A percentile compares a stretch with the other conserved stretches of the same genome.
Conservation (phyloP, 1,140 invertebrate genomes). For the Eciton burchellii region DNA sequence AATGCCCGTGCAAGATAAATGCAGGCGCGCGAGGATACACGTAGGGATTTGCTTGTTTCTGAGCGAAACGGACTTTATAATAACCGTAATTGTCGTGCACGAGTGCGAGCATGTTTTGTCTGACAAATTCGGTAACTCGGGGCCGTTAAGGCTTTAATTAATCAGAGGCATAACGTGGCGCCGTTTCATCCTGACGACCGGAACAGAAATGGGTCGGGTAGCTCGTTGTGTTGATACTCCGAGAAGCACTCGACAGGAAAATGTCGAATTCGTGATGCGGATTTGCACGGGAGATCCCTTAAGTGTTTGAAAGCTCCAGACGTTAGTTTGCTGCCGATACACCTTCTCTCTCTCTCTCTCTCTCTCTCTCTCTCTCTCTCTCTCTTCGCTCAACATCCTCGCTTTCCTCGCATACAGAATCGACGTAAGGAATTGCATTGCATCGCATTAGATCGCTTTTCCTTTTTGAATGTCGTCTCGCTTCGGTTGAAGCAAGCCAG, state of each 20-base stretch:
- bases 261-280: conserved; percentile 6
- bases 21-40: background rate
- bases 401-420: background rate
- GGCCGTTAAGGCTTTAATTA: conserved; percentile 17
- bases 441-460: too few species aligned
- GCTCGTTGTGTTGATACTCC: background rate
- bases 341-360: background rate
- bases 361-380: background rate
- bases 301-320: conserved; percentile 40
- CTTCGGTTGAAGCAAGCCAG: too few species aligned
- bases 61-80: conserved; percentile 6
- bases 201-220: conserved; percentile 13
- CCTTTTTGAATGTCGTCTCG: too few species aligned
- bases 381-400: background rate
- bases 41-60: background rate
- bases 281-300: too few species aligned
- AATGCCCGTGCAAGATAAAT: background rate
- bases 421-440: background rate
- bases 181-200: background rate
- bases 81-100: background rate
- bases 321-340: background rate
- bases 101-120: background rate
- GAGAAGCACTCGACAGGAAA: background rate
- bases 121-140: conserved; percentile 16
- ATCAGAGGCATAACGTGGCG: conserved; percentile 31